These are phyloP conservation scores for Choristoneura fumiferana DNA, from an alignment of 1,140 invertebrate species.

Conservation along the genomic window DNA sequence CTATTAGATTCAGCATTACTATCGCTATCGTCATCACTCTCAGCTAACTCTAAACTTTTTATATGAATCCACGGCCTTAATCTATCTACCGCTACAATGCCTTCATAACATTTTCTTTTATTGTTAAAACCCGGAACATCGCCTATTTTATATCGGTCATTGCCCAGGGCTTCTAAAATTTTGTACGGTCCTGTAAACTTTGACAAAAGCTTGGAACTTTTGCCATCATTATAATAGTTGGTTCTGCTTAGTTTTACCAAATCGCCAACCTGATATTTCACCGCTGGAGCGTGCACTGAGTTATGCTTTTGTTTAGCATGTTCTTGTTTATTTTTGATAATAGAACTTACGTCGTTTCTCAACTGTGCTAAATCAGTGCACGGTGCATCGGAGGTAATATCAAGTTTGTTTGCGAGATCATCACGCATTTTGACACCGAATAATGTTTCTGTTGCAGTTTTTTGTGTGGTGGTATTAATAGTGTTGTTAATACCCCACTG, in stretches of 20 bases:
- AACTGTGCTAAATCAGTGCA: conserved; percentile 46
- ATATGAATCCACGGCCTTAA: conserved; percentile 16
- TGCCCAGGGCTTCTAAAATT: not conserved
- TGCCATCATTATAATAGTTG: conserved; percentile 5
- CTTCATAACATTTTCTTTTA: conserved; percentile 1
- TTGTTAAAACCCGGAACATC: conserved; percentile 13
- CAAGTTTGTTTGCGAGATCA: not conserved
- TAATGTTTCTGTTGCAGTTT: conserved; percentile 9
- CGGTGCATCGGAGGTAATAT: not conserved
- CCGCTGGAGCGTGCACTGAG: not conserved
- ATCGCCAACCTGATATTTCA: not conserved
- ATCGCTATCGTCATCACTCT: not conserved
- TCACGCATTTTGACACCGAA: conserved; percentile 6
- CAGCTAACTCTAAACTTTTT: not conserved
- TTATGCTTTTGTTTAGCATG: conserved; percentile 7
- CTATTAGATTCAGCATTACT: not conserved
- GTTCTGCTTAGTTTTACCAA: conserved; percentile 10
- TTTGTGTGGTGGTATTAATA: conserved; percentile 1
- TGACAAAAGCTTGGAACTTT: conserved; percentile 14
- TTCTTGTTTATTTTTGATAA: conserved; percentile 26
- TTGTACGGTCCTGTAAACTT: conserved; percentile 17
- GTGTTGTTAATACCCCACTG: conserved; percentile 15
- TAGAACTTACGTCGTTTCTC: conserved; percentile 30
- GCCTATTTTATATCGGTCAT: conserved; percentile 13
- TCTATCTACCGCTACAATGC: conserved; percentile 2